phyloP scores from a whole-genome alignment of 2,888 invertebrate genomes.

The Phengaris alcon region DNA sequence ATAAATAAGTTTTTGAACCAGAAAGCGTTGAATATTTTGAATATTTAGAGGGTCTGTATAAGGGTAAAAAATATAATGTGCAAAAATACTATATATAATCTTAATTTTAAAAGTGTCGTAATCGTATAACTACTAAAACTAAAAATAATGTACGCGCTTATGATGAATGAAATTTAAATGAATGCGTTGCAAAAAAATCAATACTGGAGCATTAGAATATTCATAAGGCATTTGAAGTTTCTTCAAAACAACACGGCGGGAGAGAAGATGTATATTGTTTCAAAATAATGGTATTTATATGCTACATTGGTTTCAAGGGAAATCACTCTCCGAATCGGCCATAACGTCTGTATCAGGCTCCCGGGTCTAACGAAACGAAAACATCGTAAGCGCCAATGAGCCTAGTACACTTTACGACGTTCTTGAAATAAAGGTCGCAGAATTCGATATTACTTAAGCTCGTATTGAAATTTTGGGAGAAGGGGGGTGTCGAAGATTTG shows the following conservation, averaged over 20 bases:
- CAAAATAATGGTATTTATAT: slow-evolving; percentile 78
- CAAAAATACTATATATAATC: too few relatives aligned
- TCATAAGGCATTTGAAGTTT: slow-evolving; percentile 55
- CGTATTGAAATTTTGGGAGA: slow-evolving; percentile 66
- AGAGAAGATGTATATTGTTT: slow-evolving; percentile 70
- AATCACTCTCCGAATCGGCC: slow-evolving; percentile 74
- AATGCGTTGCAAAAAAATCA: slow-evolving; percentile 38
- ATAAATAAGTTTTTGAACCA: neutral
- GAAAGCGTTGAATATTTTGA: neutral
- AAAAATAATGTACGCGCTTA: neutral
- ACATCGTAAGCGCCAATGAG: slow-evolving; percentile 45
- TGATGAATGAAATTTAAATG: neutral
- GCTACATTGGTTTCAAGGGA: slow-evolving; percentile 79
- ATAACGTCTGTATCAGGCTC: slow-evolving; percentile 61
- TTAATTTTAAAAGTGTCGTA: too few relatives aligned
- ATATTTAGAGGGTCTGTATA: too few relatives aligned
- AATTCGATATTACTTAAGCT: slow-evolving; percentile 68
- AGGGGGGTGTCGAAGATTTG: slow-evolving; percentile 61
- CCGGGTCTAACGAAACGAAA: slow-evolving; percentile 41
- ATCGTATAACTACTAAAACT: neutral
- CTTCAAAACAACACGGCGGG: slow-evolving; percentile 59
- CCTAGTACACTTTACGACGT: slow-evolving; percentile 48
- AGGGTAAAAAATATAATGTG: too few relatives aligned
- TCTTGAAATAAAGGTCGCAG: slow-evolving; percentile 47
- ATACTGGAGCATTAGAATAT: slow-evolving; percentile 47